Evolutionary conservation across 2,888 invertebrate genomes (phyloP), one percentile per base, ranked within the genome.

Genomic region (Pachycephus smyrnensis): DNA sequence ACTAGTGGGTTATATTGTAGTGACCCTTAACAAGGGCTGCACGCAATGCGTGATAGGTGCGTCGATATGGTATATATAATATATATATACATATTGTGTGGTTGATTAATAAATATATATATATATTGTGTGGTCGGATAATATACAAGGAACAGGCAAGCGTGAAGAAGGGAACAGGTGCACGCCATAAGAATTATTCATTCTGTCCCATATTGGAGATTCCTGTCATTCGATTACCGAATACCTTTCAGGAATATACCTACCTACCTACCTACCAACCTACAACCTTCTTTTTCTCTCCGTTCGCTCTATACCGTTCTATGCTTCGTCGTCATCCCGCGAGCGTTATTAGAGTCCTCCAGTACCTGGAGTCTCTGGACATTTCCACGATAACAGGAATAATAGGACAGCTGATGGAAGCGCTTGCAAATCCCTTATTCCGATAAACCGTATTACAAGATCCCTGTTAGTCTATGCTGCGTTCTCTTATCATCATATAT

Each of bases 141-240:
- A 31, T 71, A 71, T 32, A 30, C 12, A 31, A 71, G 12, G 31
- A 11, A 15, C 31, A 71, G 15, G 15, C 2, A 0, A 33, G 71
- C 31, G 71, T 23, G 71, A 30, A 31, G 15, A 32, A 71, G 9
- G 11, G 31, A 71, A 55, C 1, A 55, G 31, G 31, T 71, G 31
- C 31, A 31, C 4, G n/a, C 31, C 33, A 71, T 12, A 71, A 71
- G 71, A 71, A 71, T 71, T 71, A 71, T 71, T 71, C 71, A 71
- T 71, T 85, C 84, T 80, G 75, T 76, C 82, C 80, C 80, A 85
- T 86, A 87, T 87, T 86, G 80, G 83, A 85, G 85, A 87, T 87
- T 87, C 87, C 86, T 83, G 78, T 81, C 78, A 78, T 84, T 81
- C 85, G 85, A 87, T 87, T 87, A 87, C 84, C 81, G 85, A 86